Percentiles rank a stretch among this genome's conserved stretches.
These are phyloP conservation scores for Melinaea marsaeus DNA, from an alignment of 2,888 invertebrate genomes.

Conservation along the genomic window DNA sequence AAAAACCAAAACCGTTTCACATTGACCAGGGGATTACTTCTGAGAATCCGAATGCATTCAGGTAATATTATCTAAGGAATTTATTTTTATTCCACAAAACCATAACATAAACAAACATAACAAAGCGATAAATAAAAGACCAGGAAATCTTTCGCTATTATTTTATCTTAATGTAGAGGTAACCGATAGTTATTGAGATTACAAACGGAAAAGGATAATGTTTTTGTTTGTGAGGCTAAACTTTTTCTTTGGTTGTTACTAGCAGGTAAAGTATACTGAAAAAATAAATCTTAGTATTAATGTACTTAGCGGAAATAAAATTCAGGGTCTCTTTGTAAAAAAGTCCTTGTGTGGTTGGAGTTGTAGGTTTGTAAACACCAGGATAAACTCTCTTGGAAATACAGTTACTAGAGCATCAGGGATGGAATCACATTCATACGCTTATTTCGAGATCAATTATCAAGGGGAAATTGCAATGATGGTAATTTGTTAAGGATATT, in stretches of 20 bases:
- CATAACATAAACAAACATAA: too few species aligned
- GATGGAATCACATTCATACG: constrained; percentile 93
- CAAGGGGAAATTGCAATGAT: constrained; percentile 95
- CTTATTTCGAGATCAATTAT: constrained; percentile 88
- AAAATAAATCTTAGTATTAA: too few species aligned
- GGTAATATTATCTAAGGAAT: constrained; percentile 57
- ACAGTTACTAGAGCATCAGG: constrained; percentile 94
- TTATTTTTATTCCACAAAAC: too few species aligned
- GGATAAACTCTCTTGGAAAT: constrained; percentile 95
- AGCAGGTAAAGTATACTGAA: too few species aligned
- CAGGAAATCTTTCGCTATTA: too few species aligned
- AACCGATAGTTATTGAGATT: constrained; percentile 7
- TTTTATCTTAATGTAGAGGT: too few species aligned
- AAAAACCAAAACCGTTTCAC: constrained; percentile 92
- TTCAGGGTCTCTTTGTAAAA: constrained; percentile 5
- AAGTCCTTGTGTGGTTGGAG: constrained; percentile 91
- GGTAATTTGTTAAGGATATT: constrained; percentile 66
- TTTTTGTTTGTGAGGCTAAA: constrained; percentile 12
- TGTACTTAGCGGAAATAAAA: too few species aligned
- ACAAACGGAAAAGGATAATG: constrained; percentile 19
- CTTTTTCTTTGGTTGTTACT: too few species aligned
- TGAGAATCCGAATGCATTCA: constrained; percentile 96
- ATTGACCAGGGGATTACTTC: constrained; percentile 89
- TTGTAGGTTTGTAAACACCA: constrained; percentile 96
- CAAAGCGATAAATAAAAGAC: too few species aligned